A percentile compares a stretch with the other conserved stretches of the same genome.
These are phyloP conservation scores for Zootermopsis nevadensis DNA, from an alignment of 2,888 invertebrate species.

Conservation along the genomic window DNA sequence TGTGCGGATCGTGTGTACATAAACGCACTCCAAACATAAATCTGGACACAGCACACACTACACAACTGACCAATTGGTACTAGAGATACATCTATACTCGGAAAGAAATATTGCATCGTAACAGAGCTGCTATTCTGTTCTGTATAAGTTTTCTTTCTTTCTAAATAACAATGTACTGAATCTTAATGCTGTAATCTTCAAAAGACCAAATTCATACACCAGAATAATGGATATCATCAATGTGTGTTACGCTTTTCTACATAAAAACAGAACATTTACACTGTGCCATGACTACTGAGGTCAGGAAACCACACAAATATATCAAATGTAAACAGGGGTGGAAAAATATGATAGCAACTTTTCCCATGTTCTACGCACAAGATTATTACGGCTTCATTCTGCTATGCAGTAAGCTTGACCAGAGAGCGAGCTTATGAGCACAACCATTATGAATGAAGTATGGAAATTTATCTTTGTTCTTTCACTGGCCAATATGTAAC, in stretches of 20 bases:
- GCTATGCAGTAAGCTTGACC: not conserved
- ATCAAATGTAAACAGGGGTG: not conserved
- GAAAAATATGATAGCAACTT: not conserved
- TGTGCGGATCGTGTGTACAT: not conserved
- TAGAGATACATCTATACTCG: not conserved
- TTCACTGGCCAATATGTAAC: not conserved
- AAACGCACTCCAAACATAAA: not conserved
- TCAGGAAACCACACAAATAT: constrained; percentile 8
- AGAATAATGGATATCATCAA: not conserved
- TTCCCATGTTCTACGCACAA: constrained; percentile 2
- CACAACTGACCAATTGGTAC: constrained; percentile 4
- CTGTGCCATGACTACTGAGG: not conserved
- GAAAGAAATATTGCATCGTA: not conserved
- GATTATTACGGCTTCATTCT: too few species aligned
- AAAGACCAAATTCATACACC: not conserved
- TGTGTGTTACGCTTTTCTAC: not conserved
- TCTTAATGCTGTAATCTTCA: not conserved
- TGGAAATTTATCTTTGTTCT: not conserved
- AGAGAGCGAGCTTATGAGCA: not conserved
- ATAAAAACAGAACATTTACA: not conserved
- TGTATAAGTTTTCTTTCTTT: not conserved
- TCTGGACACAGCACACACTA: constrained; percentile 5
- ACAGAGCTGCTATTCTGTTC: too few species aligned
- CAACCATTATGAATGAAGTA: constrained; percentile 1
- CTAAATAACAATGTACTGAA: not conserved